phyloP scores from a whole-genome alignment of 2,888 invertebrate genomes.

The Anarsia innoxiella region DNA sequence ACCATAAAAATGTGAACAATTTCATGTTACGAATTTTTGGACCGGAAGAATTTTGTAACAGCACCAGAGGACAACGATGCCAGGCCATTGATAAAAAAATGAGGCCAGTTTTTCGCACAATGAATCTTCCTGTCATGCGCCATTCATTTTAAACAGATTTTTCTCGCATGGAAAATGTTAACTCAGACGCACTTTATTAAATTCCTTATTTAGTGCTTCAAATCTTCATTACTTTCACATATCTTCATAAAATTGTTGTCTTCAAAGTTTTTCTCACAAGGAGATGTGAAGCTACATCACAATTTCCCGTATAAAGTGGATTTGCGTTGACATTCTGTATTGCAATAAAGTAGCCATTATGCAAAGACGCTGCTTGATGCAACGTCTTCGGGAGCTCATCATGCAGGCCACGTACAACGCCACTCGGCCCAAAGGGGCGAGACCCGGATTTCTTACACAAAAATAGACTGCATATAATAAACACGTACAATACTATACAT shows the following conservation, averaged over 20 bases:
- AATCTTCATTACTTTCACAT: too few species aligned
- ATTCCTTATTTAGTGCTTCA: too few species aligned
- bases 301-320: too few species aligned
- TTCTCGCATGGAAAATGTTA: background rate
- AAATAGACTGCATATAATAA: conserved; percentile 46
- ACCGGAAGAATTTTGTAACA: conserved; percentile 7
- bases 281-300: too few species aligned
- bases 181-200: too few species aligned
- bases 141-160: background rate
- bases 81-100: background rate
- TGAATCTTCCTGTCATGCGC: background rate
- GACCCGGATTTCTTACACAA: conserved; percentile 49
- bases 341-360: conserved; percentile 54
- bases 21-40: conserved; percentile 3
- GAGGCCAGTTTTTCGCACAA: background rate
- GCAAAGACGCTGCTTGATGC: conserved; percentile 50
- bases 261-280: too few species aligned
- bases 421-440: conserved; percentile 30
- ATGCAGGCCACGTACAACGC: conserved; percentile 47
- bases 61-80: too few species aligned
- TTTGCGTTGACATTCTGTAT: conserved; percentile 54
- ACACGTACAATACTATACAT: conserved; percentile 26
- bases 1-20: conserved; percentile 4
- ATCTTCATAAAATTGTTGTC: too few species aligned
- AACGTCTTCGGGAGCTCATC: too few species aligned